Percentiles rank a stretch among this genome's conserved stretches.
Conservation (phyloP, 2,113 vertebrate genomes). For the Indri indri region DNA sequence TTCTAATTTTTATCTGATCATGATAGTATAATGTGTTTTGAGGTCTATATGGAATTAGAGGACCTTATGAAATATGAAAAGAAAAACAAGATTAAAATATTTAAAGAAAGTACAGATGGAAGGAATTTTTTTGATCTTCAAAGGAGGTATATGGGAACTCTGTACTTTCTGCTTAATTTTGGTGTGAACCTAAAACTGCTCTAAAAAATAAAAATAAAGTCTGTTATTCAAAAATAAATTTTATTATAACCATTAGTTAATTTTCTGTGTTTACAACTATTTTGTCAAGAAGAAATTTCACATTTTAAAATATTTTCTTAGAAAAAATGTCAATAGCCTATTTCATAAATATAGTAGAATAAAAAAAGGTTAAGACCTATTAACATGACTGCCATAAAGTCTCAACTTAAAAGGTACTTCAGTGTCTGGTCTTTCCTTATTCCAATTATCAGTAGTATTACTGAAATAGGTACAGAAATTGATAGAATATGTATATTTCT, state of each 20-base stretch:
- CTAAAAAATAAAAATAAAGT: background rate
- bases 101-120: background rate
- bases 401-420: background rate
- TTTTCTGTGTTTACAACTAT: background rate
- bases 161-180: background rate
- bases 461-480: background rate
- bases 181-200: background rate
- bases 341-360: background rate
- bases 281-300: background rate
- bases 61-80: background rate
- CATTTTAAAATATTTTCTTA: background rate
- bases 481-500: background rate
- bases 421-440: background rate
- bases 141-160: background rate
- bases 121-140: background rate
- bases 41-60: background rate
- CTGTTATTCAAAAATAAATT: background rate
- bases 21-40: background rate
- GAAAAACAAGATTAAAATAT: background rate
- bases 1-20: background rate
- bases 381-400: background rate
- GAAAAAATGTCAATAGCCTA: background rate
- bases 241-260: background rate
- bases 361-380: background rate
- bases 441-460: background rate